Evolutionary conservation across 2,888 invertebrate genomes (phyloP).

Genomic region (Euzetes globulus): DNA sequence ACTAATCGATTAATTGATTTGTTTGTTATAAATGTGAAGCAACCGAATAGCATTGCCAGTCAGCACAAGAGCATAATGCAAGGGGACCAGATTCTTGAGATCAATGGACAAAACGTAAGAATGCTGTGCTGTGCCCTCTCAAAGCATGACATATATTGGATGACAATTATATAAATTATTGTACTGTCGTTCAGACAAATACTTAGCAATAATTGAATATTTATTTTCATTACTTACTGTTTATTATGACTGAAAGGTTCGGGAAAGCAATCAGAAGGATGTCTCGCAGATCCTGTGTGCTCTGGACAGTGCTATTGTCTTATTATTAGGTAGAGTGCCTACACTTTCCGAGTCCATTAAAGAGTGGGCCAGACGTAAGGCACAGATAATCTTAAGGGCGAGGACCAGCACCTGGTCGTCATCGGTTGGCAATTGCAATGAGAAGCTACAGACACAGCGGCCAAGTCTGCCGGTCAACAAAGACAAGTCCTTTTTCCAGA

Average conservation of each 20-base stretch:
- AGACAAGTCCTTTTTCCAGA: conserved; percentile 37
- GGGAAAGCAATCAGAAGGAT: conserved; percentile 43
- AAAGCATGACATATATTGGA: background rate
- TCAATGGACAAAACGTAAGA: conserved; percentile 43
- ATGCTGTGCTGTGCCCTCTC: background rate
- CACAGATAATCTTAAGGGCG: conserved; percentile 41
- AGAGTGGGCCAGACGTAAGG: conserved; percentile 43
- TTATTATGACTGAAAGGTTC: too few species aligned
- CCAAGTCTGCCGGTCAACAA: conserved; percentile 41
- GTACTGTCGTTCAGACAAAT: too few species aligned
- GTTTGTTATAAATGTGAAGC: too few species aligned
- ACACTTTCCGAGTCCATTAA: conserved; percentile 42
- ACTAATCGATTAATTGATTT: too few species aligned
- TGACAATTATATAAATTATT: background rate
- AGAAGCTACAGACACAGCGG: conserved; percentile 41
- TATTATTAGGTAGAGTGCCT: conserved; percentile 43
- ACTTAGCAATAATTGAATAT: too few species aligned
- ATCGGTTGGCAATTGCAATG: conserved; percentile 40
- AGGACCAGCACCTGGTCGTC: conserved; percentile 43
- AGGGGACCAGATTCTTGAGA: conserved; percentile 44
- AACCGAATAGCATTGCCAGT: conserved; percentile 43
- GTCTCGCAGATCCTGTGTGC: conserved; percentile 43
- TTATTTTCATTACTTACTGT: too few species aligned
- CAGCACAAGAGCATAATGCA: conserved; percentile 43
- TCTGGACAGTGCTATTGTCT: conserved; percentile 44